phyloP scores from a whole-genome alignment of 2,888 invertebrate genomes.

The Aphodius granarius region DNA sequence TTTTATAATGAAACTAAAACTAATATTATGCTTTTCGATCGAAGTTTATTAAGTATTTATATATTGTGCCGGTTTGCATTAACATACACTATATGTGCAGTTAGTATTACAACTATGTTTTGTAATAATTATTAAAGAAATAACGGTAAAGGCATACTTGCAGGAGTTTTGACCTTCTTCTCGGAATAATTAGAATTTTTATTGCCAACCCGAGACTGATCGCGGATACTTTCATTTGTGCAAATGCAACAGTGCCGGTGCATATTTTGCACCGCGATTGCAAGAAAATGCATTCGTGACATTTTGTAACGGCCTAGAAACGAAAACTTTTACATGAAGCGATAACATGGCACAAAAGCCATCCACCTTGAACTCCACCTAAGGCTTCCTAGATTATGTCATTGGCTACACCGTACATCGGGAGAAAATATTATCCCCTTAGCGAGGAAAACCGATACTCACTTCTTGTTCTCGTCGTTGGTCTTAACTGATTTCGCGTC shows the following conservation, averaged over 20 bases:
- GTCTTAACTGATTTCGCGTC: conserved; percentile 69
- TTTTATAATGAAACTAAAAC: too few species aligned
- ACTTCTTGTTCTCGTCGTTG: conserved; percentile 70
- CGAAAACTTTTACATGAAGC: conserved; percentile 38
- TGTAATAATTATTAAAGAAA: conserved; percentile 23
- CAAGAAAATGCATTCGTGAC: conserved; percentile 37
- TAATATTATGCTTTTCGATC: background rate
- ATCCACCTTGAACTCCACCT: conserved; percentile 44
- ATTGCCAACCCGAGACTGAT: conserved; percentile 11
- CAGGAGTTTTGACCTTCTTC: conserved; percentile 29
- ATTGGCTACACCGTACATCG: conserved; percentile 15
- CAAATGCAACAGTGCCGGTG: background rate
- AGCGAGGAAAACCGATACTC: conserved; percentile 44
- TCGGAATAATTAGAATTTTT: conserved; percentile 22
- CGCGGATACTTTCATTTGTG: conserved; percentile 26
- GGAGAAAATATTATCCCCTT: background rate
- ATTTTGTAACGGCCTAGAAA: conserved; percentile 39
- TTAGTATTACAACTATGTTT: conserved; percentile 8
- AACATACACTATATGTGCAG: background rate
- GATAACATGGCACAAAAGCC: conserved; percentile 33
- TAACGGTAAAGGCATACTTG: conserved; percentile 32
- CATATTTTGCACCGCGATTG: conserved; percentile 26
- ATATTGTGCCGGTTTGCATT: background rate
- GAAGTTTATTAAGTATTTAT: background rate
- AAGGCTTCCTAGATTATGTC: conserved; percentile 38